A percentile compares a stretch with the other conserved stretches of the same genome.
phyloP scores from a whole-genome alignment of 1,140 invertebrate species.

The Drosophila truncata region DNA sequence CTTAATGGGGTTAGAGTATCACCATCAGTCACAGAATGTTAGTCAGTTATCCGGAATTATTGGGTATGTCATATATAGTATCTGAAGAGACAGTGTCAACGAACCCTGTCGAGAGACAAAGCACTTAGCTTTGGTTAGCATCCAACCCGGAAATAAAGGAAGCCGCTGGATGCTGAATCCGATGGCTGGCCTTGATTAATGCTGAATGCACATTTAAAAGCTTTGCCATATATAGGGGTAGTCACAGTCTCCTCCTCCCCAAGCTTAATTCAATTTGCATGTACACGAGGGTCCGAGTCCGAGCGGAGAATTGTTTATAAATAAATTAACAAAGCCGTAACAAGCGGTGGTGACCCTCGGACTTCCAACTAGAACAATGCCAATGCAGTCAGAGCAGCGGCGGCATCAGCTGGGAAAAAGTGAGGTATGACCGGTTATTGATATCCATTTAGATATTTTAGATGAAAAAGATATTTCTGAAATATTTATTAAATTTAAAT shows the following conservation, averaged over 20 bases:
- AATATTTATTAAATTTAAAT: background rate
- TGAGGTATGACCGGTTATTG: background rate
- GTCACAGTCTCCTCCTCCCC: constrained; percentile 9
- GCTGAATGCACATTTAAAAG: constrained; percentile 57
- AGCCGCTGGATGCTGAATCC: constrained; percentile 13
- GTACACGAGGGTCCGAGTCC: constrained; percentile 37
- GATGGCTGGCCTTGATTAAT: constrained; percentile 53
- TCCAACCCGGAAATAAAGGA: constrained; percentile 46
- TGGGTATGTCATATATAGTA: background rate
- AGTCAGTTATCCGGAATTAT: constrained; percentile 44
- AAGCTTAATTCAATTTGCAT: constrained; percentile 76
- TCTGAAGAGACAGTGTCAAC: constrained; percentile 26
- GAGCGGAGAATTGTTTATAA: constrained; percentile 60
- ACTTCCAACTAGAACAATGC: constrained; percentile 64
- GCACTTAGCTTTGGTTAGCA: constrained; percentile 34
- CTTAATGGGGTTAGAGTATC: constrained; percentile 27
- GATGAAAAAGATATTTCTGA: background rate
- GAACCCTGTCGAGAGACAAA: constrained; percentile 47
- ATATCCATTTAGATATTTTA: background rate
- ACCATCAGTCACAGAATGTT: constrained; percentile 44
- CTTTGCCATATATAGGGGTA: constrained; percentile 18
- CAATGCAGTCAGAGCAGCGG: constrained; percentile 17
- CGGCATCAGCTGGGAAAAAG: background rate
- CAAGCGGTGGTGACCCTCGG: constrained; percentile 42
- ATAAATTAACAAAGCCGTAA: constrained; percentile 72